Percentiles rank a stretch among this genome's conserved stretches.
phyloP scores from a whole-genome alignment of 2,113 vertebrate species.

The Pygoscelis adeliae region DNA sequence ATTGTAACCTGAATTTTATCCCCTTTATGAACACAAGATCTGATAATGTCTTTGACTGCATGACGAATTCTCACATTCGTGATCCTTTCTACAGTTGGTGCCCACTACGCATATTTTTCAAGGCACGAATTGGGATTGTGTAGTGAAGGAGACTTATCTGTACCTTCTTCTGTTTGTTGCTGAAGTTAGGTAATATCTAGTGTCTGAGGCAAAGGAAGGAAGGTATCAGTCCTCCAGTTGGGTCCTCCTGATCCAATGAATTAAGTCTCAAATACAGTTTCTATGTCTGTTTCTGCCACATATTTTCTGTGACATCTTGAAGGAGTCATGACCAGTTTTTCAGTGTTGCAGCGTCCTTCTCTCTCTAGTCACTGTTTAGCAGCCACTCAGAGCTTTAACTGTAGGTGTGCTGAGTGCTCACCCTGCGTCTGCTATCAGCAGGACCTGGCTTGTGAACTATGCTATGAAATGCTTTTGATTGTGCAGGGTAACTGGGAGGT shows the following conservation, averaged over 20 bases:
- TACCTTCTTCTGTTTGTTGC: neutral
- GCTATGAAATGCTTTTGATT: fast-evolving
- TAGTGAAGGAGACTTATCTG: neutral
- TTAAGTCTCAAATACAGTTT: neutral
- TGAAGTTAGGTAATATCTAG: neutral
- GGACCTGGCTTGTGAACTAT: fast-evolving
- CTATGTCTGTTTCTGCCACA: neutral
- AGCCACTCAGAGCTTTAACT: neutral
- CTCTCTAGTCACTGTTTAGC: neutral
- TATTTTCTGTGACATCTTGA: neutral
- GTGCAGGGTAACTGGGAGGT: neutral
- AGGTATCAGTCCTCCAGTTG: neutral
- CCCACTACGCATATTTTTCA: fast-evolving
- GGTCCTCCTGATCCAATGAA: neutral
- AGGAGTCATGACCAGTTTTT: neutral
- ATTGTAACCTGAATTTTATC: neutral
- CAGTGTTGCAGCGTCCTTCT: neutral
- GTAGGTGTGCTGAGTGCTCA: neutral
- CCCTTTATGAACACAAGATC: neutral
- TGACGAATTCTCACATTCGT: neutral
- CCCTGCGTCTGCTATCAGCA: neutral
- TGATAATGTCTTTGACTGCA: neutral
- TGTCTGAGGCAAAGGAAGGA: neutral
- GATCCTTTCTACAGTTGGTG: neutral
- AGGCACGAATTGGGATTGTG: neutral